Percentiles rank a stretch among this genome's conserved stretches.
phyloP scores from a whole-genome alignment of 2,888 invertebrate genomes.

The Emmelina monodactyla region DNA sequence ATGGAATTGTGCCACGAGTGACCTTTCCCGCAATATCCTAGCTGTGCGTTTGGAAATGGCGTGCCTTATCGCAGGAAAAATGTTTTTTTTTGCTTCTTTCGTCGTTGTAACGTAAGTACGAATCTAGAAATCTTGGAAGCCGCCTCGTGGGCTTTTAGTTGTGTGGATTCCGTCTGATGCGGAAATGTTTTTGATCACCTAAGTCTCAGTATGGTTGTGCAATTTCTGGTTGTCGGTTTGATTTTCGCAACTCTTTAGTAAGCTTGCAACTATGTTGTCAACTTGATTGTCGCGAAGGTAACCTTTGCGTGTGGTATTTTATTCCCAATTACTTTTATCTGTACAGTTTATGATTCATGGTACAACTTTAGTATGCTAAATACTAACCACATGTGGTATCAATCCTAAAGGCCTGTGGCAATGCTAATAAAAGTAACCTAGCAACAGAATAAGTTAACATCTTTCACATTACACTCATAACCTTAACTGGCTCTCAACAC shows the following conservation, averaged over 20 bases:
- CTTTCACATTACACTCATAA: too few relatives aligned
- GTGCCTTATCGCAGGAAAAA: conserved; percentile 19
- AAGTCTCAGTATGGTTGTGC: conserved; percentile 21
- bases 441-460: too few relatives aligned
- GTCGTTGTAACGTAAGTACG: conserved; percentile 36
- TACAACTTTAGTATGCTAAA: too few relatives aligned
- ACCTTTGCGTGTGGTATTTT: too few relatives aligned
- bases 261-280: conserved; percentile 5
- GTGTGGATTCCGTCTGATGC: conserved; percentile 1
- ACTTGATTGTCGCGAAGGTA: background rate
- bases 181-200: conserved; percentile 1
- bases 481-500: too few relatives aligned
- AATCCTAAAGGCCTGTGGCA: too few relatives aligned
- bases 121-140: conserved; percentile 24
- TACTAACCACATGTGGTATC: too few relatives aligned
- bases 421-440: too few relatives aligned
- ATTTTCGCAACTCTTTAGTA: conserved; percentile 24
- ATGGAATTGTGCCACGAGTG: conserved; percentile 62
- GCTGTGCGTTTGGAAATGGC: conserved; percentile 9
- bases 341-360: too few relatives aligned
- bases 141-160: conserved; percentile 32
- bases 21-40: conserved; percentile 49
- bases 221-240: conserved; percentile 23
- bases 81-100: conserved; percentile 34
- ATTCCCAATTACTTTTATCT: too few relatives aligned